Evolutionary conservation across 2,113 vertebrate genomes (phyloP).

Genomic region (Sylvilagus bachmani): DNA sequence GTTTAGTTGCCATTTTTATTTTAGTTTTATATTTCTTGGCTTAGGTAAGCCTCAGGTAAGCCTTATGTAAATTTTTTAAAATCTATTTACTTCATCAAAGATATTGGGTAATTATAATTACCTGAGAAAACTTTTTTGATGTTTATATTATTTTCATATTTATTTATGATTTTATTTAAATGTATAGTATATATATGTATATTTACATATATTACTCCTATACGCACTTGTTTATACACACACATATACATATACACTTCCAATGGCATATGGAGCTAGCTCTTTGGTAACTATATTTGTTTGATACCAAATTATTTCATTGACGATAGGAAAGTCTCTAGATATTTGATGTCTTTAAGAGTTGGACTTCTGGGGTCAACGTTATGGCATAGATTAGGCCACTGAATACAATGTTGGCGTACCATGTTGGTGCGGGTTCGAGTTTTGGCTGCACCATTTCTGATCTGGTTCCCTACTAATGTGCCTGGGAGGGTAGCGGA

Average conservation of each 20-base stretch:
- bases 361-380: not conserved
- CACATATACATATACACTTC: not conserved
- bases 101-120: not conserved
- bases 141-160: too few species aligned
- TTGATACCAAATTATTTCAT: constrained; percentile 12
- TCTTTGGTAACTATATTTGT: not conserved
- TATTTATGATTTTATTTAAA: constrained; percentile 9
- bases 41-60: not conserved
- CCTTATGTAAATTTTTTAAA: not conserved
- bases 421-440: too few species aligned
- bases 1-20: not conserved
- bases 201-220: not conserved
- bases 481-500: too few species aligned
- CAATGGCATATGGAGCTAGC: not conserved
- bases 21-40: not conserved
- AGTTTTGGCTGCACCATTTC: too few species aligned
- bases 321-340: not conserved
- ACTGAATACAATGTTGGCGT: too few species aligned
- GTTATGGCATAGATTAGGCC: too few species aligned
- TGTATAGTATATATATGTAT: not conserved
- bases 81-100: not conserved
- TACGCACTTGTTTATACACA: not conserved
- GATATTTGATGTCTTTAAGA: not conserved
- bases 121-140: not conserved
- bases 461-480: too few species aligned